Evolutionary conservation across 2,797 vertebrate genomes (phyloP).

Genomic region (Chrosomus eos): DNA sequence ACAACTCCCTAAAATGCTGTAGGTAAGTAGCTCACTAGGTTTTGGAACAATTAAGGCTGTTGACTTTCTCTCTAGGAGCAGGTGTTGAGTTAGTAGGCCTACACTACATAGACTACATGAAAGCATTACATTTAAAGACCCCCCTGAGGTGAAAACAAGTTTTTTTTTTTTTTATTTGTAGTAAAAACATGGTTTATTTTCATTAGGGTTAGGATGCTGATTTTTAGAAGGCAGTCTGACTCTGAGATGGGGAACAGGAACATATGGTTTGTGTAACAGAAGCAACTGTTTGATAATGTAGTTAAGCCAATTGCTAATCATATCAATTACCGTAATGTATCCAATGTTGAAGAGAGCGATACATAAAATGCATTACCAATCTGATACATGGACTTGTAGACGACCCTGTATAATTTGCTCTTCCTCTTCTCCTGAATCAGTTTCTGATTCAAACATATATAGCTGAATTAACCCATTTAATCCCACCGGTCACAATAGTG

Average conservation of each 20-base stretch:
- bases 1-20: too few relatives aligned
- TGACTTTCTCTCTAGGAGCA: not conserved
- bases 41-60: not conserved
- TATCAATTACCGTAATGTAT: not conserved
- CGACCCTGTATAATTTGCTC: not conserved
- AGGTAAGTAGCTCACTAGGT: not conserved
- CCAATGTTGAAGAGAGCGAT: not conserved
- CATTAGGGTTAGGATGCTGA: not conserved
- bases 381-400: not conserved
- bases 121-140: not conserved
- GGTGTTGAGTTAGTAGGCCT: not conserved
- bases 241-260: not conserved
- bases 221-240: not conserved
- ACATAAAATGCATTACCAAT: not conserved
- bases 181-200: too few relatives aligned
- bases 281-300: not conserved
- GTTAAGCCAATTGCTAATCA: not conserved
- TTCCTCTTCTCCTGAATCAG: not conserved
- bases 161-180: not conserved
- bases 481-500: too few relatives aligned
- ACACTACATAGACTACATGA: not conserved
- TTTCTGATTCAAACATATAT: not conserved
- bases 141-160: not conserved
- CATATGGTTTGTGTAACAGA: not conserved
- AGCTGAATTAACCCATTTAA: too few relatives aligned